A percentile compares a stretch with the other conserved stretches of the same genome.
Evolutionary conservation across 2,888 invertebrate genomes (phyloP).

Genomic region (Autographa pulchrina): DNA sequence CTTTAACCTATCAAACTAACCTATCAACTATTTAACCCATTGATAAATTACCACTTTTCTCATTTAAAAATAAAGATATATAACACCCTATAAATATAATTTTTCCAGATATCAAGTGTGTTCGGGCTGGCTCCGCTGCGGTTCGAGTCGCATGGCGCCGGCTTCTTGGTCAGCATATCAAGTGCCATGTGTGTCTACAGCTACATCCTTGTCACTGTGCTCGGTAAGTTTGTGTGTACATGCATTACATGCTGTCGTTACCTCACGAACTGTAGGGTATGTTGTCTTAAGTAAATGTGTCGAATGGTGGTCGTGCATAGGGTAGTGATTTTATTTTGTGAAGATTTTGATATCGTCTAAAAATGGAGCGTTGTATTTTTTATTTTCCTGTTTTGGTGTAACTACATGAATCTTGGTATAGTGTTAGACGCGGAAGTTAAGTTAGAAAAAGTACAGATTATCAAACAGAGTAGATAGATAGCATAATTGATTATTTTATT

Average conservation of each 20-base stretch:
- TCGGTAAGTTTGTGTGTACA: constrained; percentile 65
- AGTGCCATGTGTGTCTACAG: constrained; percentile 83
- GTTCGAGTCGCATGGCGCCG: constrained; percentile 76
- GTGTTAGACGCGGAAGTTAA: too few species aligned
- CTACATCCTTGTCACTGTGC: constrained; percentile 79
- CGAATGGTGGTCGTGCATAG: background rate
- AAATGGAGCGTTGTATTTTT: background rate
- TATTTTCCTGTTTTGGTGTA: background rate
- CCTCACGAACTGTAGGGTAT: background rate
- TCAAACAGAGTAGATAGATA: too few species aligned
- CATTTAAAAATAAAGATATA: too few species aligned
- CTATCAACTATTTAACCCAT: too few species aligned
- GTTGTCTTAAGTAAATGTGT: background rate
- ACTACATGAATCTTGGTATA: too few species aligned
- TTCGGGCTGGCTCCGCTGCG: constrained; percentile 84
- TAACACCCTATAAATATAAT: too few species aligned
- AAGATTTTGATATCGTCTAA: background rate
- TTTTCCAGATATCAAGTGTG: constrained; percentile 80
- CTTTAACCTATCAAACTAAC: too few species aligned
- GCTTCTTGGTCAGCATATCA: constrained; percentile 79
- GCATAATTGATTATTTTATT: too few species aligned
- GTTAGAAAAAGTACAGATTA: too few species aligned
- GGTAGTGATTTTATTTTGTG: background rate
- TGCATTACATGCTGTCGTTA: background rate
- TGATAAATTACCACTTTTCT: too few species aligned